Evolutionary conservation across 53 echinoderm and acorn worm species (phyloP), one percentile per base, ranked within the genome.

Genomic region (Zoroaster sp.): DNA sequence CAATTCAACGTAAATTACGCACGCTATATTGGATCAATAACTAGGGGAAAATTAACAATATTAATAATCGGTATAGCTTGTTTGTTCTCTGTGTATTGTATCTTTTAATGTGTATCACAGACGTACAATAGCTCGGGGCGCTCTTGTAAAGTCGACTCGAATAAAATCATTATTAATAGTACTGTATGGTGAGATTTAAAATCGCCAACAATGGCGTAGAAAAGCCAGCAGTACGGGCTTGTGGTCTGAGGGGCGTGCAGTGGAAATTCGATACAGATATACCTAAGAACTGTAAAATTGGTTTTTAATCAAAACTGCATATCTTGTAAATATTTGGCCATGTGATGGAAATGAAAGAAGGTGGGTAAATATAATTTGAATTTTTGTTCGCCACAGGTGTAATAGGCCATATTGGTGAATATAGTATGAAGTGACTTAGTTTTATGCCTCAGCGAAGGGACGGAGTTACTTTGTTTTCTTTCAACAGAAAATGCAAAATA

Each of bases 271-370:
- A 78, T 59, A 39, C 78, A n/a, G 39, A 72, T 40, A 40, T 55
- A 35, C 52, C 78, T 55, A 11, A 47, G 47, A 75, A 3, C 30
- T 44, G 75, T 1, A 40, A 55, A 55, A 54, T 20, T 20, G 59
- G 78, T 78, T 78, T n/a, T 78, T 53, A 78, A 78, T 78, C 28
- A 47, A 55, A 78, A 55, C 20, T 32, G 30, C 54, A 37, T 8
- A 35, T 55, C 21, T 55, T 23, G 35, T 53, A 36, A 78, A 59
- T 55, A 78, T 78, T 78, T 36, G 36, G 18, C 53, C 25, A n/a
- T n/a, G n/a, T n/a, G n/a, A n/a, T n/a, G n/a, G 78, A 78, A 51
- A 54, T 47, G 73, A 49, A n/a, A 52, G 5, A 14, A 5, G 21
- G 11, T 15, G 73, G 30, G 66, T 9, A 14, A 36, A 36, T 17